Base-by-base conservation (phyloP, 2,888 invertebrate genomes). In the Drosophila vallismaia region DNA sequence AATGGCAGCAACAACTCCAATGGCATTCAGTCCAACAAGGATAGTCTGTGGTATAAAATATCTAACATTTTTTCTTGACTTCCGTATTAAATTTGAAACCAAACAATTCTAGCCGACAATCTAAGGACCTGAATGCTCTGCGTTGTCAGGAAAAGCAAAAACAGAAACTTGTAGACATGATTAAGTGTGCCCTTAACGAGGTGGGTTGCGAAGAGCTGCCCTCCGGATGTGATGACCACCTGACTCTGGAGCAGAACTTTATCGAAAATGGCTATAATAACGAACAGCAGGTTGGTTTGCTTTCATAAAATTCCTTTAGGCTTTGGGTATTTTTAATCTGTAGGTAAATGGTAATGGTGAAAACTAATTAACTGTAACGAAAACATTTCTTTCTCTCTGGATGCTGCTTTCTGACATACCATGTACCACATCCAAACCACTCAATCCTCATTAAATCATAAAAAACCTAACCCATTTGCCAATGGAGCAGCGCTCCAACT, bases 151-250 rank as follows among this genome's bases (percentile, higher is more conserved):
- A 98, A 90, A 94, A 96, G 71, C 97, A 96, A 90, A 94, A 96
- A 91, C 94, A 95, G 66, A 95, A 94, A 82, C 95, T 97, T 89
- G 94, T 95, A 3, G 97, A 97, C 89, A 94, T 97, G 90, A 97
- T 97, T 76, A 94, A 95, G 85, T 94, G 95, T 48, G 97, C 97
- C n/a, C 92, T 97, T 66, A 96, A 96, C 66, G 96, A 97, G 91
- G 93, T 97, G 29, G 97, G 97, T 59, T 97, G 97, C 89, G 97
- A 97, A 91, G 97, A 97, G 92, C 94, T 96, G 64, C 97, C 97
- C 12, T 95, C 96, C 6, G 97, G 96, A 53, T 96, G 96, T 90
- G 94, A 94, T 9, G 97, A 97, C 91, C 92, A 96, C 75, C 76
- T 92, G 53, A 88, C 89, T 33, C 81, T 92, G 45, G 92, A 92